Conservation (phyloP, 2,888 invertebrate species). For the Apeira syringaria region DNA sequence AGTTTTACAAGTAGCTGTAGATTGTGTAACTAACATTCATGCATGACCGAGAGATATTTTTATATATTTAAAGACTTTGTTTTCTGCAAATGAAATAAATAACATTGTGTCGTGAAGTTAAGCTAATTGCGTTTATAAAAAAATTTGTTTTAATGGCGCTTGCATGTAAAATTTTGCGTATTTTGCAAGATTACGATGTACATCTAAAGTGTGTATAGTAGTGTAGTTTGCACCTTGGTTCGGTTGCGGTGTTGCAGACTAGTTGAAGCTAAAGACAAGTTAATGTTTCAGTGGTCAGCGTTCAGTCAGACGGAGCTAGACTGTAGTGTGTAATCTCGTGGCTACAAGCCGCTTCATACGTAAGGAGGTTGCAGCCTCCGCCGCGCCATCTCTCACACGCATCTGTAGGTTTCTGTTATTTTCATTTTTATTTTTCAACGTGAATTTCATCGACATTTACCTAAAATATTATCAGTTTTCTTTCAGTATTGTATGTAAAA, state of each 20-base stretch:
- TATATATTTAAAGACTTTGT: not conserved
- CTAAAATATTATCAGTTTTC: not conserved
- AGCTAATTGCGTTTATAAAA: conserved; percentile 6
- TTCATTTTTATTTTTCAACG: conserved; percentile 53
- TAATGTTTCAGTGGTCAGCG: conserved; percentile 79
- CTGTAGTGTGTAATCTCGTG: conserved; percentile 63
- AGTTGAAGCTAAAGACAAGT: conserved; percentile 63
- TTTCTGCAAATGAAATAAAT: too few relatives aligned
- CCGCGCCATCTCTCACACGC: conserved; percentile 71
- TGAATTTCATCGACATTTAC: conserved; percentile 33
- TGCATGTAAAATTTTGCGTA: conserved; percentile 46
- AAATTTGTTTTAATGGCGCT: conserved; percentile 8
- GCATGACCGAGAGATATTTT: conserved; percentile 11
- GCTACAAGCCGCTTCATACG: conserved; percentile 60
- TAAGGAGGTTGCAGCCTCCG: conserved; percentile 73
- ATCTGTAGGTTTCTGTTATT: conserved; percentile 75
- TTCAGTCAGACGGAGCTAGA: conserved; percentile 77
- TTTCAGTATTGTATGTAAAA: too few relatives aligned
- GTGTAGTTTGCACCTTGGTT: conserved; percentile 54
- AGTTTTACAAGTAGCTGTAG: too few relatives aligned
- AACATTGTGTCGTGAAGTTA: conserved; percentile 1
- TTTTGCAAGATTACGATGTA: conserved; percentile 12
- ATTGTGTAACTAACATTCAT: conserved; percentile 4
- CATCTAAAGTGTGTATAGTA: conserved; percentile 23
- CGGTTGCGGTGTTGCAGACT: conserved; percentile 59